Evolutionary conservation across 2,888 invertebrate genomes (phyloP).

Genomic region (Euplagia quadripunctaria): DNA sequence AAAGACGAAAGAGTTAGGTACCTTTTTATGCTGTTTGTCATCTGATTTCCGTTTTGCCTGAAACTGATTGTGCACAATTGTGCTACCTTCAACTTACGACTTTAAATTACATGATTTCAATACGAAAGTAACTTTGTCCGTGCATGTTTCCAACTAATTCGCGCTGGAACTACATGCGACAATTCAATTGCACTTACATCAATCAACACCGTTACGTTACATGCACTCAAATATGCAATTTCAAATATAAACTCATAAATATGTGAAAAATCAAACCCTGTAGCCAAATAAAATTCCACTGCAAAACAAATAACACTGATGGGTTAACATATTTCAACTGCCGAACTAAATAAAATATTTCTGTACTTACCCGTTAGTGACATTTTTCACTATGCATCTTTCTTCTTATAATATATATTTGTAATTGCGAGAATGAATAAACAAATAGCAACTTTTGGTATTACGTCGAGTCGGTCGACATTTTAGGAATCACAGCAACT

Average conservation of each 20-base stretch:
- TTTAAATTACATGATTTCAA: too few relatives aligned
- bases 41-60: background rate
- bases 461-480: constrained; percentile 14
- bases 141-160: background rate
- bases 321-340: constrained; percentile 45
- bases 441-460: constrained; percentile 16
- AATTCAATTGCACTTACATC: background rate
- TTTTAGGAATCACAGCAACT: constrained; percentile 4
- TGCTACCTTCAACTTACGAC: background rate
- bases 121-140: background rate
- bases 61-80: too few relatives aligned
- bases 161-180: background rate
- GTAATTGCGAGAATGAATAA: constrained; percentile 26
- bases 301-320: constrained; percentile 45
- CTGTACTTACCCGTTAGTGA: constrained; percentile 51
- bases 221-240: constrained; percentile 35
- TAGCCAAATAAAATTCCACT: constrained; percentile 42
- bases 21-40: background rate
- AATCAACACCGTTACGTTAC: constrained; percentile 29
- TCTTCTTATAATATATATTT: constrained; percentile 39
- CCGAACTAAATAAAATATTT: constrained; percentile 47
- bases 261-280: constrained; percentile 44
- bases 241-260: constrained; percentile 44
- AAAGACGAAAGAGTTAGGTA: background rate
- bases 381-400: constrained; percentile 51